Evolutionary conservation across 1,140 invertebrate genomes (phyloP), one percentile per base, ranked within the genome.

Genomic region (Drosophila rufa): DNA sequence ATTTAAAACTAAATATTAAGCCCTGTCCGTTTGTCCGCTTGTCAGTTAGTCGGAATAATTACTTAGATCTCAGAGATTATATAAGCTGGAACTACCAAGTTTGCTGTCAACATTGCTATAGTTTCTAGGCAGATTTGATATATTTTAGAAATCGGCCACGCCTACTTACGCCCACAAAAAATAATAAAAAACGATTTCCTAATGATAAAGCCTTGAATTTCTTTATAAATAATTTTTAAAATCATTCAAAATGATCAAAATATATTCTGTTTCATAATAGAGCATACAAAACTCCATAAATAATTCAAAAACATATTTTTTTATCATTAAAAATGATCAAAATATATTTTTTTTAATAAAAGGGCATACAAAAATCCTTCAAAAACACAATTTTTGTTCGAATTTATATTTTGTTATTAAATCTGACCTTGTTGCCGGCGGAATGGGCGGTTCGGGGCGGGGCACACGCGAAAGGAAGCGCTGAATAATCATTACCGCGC

Each of bases 381-480:
- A 11, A 17, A 11, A 11, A 36, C n/a, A 25, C 19, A 22, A 25
- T 25, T 22, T 40, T 61, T n/a, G n/a, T 40, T 50, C 56, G 43
- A 47, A 67, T 64, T 85, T n/a, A 71, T 75, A 74, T 73, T 66
- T 78, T 77, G 73, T 84, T 85, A 90, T 90, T 91, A 91, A 91
- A 90, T 91, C 67, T 90, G 85, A 90, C 85, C 85, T 90, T 90
- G 86, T 75, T 90, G 84, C 33, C 61, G 27, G 66, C 58, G 61
- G 64, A 76, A 80, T 71, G 53, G 58, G 73, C 45, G 62, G 57
- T 19, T 45, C 60, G 58, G 22, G 71, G 60, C 74, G 78, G 75
- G 55, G 70, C 70, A 30, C 84, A 90, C 70, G 78, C 81, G 85
- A 89, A 89, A 89, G 84, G 84, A 89, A 89, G 85, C 85, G 81